Evolutionary conservation across 2,888 invertebrate species (phyloP).

Genomic region (Pseudeuparius sepicola): DNA sequence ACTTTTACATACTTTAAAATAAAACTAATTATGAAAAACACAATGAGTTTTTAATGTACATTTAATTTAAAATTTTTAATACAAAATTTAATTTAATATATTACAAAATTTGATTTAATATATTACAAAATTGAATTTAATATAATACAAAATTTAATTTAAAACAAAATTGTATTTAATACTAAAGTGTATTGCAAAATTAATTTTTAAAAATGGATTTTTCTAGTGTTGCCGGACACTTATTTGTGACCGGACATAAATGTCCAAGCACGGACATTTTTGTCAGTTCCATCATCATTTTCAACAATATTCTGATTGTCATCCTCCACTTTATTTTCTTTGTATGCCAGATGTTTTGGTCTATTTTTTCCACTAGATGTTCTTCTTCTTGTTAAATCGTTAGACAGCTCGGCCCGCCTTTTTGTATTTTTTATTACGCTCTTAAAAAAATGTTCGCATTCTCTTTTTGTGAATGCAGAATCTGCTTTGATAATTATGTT

Average conservation of each 20-base stretch:
- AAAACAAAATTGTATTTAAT: too few relatives aligned
- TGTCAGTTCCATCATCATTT: too few relatives aligned
- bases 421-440: conserved; percentile 7
- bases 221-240: too few relatives aligned
- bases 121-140: too few relatives aligned
- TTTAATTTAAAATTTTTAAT: too few relatives aligned
- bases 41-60: conserved; percentile 6
- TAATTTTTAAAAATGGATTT: too few relatives aligned
- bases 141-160: too few relatives aligned
- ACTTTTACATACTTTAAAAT: conserved; percentile 17
- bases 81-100: too few relatives aligned
- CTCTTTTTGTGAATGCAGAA: conserved; percentile 9
- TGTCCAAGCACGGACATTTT: too few relatives aligned
- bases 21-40: conserved; percentile 6
- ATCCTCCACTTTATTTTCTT: conserved; percentile 5
- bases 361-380: conserved; percentile 7
- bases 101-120: too few relatives aligned
- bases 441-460: conserved; percentile 11
- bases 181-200: too few relatives aligned
- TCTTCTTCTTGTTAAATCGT: background rate
- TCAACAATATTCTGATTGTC: background rate
- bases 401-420: conserved; percentile 5
- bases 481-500: conserved; percentile 13
- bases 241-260: too few relatives aligned
- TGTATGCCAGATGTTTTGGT: conserved; percentile 7